These are phyloP conservation scores for Drosophila lacicola DNA, from an alignment of 2,888 invertebrate species.

Conservation along the genomic window DNA sequence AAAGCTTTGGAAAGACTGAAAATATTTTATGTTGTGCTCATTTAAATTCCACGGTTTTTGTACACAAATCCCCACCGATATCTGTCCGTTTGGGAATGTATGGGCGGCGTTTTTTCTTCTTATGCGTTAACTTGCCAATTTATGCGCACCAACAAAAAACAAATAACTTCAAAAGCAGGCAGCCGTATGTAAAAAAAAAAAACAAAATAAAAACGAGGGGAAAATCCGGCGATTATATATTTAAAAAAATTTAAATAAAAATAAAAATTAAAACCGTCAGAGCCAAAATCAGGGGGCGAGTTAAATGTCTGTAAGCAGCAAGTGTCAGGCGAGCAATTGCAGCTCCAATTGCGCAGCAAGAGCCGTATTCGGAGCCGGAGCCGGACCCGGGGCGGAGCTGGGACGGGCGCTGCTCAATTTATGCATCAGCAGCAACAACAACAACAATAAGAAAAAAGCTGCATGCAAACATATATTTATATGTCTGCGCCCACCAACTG, in stretches of 20 bases:
- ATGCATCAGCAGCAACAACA: slow-evolving; percentile 59
- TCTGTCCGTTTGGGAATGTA: slow-evolving; percentile 9
- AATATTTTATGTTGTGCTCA: slow-evolving; percentile 11
- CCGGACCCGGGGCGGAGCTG: not conserved
- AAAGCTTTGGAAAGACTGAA: not conserved
- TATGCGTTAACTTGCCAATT: slow-evolving; percentile 49
- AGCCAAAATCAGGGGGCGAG: slow-evolving; percentile 33
- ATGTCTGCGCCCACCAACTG: slow-evolving; percentile 75
- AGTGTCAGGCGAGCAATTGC: slow-evolving; percentile 72
- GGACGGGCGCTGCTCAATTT: slow-evolving; percentile 65
- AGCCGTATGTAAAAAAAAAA: slow-evolving; percentile 1
- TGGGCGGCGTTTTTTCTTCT: slow-evolving; percentile 8
- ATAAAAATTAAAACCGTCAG: slow-evolving; percentile 45
- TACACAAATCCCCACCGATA: slow-evolving; percentile 15
- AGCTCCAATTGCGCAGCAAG: slow-evolving; percentile 39
- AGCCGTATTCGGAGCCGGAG: not conserved
- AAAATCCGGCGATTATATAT: slow-evolving; percentile 39
- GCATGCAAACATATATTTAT: slow-evolving; percentile 78
- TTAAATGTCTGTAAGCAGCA: slow-evolving; percentile 76
- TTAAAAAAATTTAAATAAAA: slow-evolving; percentile 49
- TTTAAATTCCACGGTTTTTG: slow-evolving; percentile 1
- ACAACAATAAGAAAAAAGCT: slow-evolving; percentile 39
- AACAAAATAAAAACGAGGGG: slow-evolving; percentile 1
- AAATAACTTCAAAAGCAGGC: slow-evolving; percentile 48
- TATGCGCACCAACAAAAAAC: slow-evolving; percentile 62